These are phyloP conservation scores for Cephonodes hylas DNA, from an alignment of 2,888 invertebrate genomes.

Conservation along the genomic window DNA sequence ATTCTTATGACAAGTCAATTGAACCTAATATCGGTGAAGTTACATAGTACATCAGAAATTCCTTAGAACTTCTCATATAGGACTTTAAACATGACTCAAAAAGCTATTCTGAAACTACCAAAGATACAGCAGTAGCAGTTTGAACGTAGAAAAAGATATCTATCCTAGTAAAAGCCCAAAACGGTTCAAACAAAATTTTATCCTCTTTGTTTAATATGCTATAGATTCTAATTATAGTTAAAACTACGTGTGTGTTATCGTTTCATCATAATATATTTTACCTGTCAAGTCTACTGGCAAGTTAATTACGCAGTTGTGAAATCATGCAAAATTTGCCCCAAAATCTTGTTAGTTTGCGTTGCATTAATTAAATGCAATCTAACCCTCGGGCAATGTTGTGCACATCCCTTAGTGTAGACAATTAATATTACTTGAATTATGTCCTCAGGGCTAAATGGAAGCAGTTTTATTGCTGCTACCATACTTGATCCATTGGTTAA, in stretches of 20 bases:
- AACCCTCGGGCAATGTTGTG: not conserved
- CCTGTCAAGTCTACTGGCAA: not conserved
- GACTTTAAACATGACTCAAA: too few species aligned
- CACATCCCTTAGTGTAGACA: not conserved
- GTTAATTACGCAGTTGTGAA: not conserved
- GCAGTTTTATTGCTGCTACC: not conserved
- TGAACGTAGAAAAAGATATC: too few species aligned
- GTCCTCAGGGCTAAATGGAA: not conserved
- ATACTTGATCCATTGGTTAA: not conserved
- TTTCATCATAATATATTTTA: not conserved
- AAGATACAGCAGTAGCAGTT: too few species aligned
- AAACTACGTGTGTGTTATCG: too few species aligned
- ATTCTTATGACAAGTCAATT: too few species aligned
- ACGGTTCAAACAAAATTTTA: too few species aligned
- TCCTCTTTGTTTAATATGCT: too few species aligned
- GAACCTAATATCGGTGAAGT: too few species aligned
- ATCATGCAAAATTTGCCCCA: not conserved
- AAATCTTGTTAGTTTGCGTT: not conserved
- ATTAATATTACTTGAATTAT: conserved; percentile 2
- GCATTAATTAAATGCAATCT: conserved; percentile 6
- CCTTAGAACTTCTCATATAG: too few species aligned
- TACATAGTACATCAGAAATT: too few species aligned
- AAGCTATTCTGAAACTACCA: too few species aligned
- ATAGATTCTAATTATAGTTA: not conserved
- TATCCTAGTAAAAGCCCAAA: too few species aligned